These are phyloP conservation scores for Hippocampus abdominalis DNA, from an alignment of 2,113 vertebrate species.

Conservation along the genomic window DNA sequence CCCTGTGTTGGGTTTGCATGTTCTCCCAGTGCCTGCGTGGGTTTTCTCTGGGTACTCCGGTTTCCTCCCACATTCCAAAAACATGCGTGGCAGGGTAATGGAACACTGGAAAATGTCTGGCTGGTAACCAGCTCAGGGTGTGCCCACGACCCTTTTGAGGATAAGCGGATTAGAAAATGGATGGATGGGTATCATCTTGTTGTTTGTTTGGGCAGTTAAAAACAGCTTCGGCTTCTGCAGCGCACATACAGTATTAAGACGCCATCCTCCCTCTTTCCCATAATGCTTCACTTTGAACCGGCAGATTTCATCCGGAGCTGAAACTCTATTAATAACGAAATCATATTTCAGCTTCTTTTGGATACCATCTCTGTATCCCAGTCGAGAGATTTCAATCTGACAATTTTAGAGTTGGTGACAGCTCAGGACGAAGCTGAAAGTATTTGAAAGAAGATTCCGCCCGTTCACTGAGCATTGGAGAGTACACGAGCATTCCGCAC, in stretches of 20 bases:
- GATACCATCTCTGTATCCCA: conserved; percentile 2
- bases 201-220: neutral
- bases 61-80: no score
- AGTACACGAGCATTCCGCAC: neutral
- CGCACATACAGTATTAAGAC: neutral
- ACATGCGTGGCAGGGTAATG: no score
- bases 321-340: neutral
- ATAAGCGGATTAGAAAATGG: no score
- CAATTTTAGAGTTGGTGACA: neutral
- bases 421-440: conserved; percentile 2
- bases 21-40: no score
- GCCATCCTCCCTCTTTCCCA: neutral
- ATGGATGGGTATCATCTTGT: neutral
- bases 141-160: no score
- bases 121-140: no score
- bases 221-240: neutral
- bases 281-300: neutral
- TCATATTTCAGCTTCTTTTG: neutral
- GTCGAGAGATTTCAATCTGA: conserved; percentile 1
- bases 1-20: no score
- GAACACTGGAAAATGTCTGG: no score
- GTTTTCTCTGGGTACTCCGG: no score
- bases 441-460: conserved; percentile 8
- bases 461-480: neutral
- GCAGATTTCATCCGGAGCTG: neutral